Evolutionary conservation across 2,888 invertebrate genomes (phyloP).

Genomic region (Pheosia tremula): DNA sequence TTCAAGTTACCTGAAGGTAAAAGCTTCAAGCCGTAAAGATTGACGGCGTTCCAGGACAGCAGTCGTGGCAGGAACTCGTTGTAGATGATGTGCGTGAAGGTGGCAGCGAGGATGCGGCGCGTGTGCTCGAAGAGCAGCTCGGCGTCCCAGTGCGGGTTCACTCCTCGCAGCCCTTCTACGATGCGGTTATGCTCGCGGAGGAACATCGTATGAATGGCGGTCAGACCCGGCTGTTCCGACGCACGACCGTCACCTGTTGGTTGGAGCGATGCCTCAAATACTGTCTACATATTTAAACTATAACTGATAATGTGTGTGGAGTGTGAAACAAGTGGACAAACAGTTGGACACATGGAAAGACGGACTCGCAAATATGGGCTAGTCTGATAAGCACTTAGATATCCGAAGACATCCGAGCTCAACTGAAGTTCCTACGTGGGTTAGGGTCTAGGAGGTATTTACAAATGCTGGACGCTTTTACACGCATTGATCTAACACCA

Average conservation of each 20-base stretch:
- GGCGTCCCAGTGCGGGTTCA: conserved; percentile 96
- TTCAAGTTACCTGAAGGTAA: conserved; percentile 85
- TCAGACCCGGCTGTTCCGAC: conserved; percentile 95
- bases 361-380: no score
- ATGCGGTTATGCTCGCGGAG: conserved; percentile 95
- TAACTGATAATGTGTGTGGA: no score
- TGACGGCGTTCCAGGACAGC: conserved; percentile 95
- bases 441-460: no score
- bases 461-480: no score
- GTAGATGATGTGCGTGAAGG: conserved; percentile 92
- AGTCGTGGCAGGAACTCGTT: conserved; percentile 96
- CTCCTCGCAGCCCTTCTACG: conserved; percentile 89
- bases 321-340: no score
- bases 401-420: no score
- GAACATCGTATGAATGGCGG: conserved; percentile 95
- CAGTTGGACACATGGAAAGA: no score
- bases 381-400: no score
- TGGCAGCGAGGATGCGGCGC: conserved; percentile 90
- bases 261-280: neutral
- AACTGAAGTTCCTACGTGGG: no score
- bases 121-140: conserved; percentile 93
- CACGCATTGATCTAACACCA: no score
- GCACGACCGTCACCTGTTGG: conserved; percentile 91
- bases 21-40: conserved; percentile 93
- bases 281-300: no score